A percentile compares a stretch with the other conserved stretches of the same genome.
phyloP scores from a whole-genome alignment of 2,113 vertebrate genomes.

The Patagioenas fasciata region DNA sequence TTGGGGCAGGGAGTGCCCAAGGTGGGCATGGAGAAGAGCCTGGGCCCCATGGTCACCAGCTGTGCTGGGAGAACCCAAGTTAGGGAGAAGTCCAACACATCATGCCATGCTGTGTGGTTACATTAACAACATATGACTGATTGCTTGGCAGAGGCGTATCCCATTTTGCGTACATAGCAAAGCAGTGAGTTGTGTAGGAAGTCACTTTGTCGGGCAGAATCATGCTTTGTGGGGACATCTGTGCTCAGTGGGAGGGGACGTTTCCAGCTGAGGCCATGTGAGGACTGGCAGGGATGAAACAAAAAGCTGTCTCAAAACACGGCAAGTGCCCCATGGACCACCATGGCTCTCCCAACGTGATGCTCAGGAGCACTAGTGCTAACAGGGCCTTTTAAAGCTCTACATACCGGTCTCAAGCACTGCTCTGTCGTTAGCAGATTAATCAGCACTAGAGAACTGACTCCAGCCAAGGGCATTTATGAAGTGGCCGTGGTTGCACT shows the following conservation, averaged over 20 bases:
- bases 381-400: not conserved
- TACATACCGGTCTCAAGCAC: not conserved
- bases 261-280: not conserved
- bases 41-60: not conserved
- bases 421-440: not conserved
- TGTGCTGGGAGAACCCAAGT: not conserved
- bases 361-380: not conserved
- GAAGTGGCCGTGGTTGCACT: too few species aligned
- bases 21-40: not conserved
- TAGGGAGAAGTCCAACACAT: not conserved
- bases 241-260: accelerated
- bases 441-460: not conserved
- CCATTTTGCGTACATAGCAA: not conserved
- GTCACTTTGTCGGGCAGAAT: not conserved
- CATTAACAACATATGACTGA: not conserved
- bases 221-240: not conserved
- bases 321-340: not conserved
- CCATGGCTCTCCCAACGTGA: not conserved
- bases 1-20: not conserved
- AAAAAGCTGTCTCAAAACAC: not conserved
- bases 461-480: not conserved
- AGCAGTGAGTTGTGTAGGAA: not conserved
- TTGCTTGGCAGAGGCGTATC: not conserved
- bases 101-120: not conserved
- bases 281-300: not conserved